A percentile compares a stretch with the other conserved stretches of the same genome.
phyloP scores from a whole-genome alignment of 2,888 invertebrate species.

The Halocaridina rubra region DNA sequence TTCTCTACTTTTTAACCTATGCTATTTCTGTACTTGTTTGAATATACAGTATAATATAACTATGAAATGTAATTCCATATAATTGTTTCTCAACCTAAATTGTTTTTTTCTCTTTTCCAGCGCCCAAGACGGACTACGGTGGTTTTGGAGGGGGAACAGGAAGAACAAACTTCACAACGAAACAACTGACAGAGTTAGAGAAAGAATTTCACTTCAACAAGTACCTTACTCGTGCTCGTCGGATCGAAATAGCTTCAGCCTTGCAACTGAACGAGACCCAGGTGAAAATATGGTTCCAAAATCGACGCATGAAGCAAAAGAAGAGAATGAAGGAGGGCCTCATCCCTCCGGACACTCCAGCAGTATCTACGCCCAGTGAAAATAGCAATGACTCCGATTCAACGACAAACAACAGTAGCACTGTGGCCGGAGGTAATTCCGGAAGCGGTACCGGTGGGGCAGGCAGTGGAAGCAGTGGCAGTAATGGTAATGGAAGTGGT shows the following conservation, averaged over 20 bases:
- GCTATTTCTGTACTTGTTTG: no score
- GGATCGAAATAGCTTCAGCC: conserved; percentile 97
- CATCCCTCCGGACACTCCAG: conserved; percentile 75
- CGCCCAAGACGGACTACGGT: conserved; percentile 65
- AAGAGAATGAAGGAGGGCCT: conserved; percentile 95
- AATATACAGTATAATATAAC: no score
- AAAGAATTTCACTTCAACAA: conserved; percentile 99
- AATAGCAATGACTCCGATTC: conserved; percentile 63
- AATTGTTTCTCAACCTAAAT: not conserved
- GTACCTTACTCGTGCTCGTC: conserved; percentile 94
- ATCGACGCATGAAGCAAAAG: conserved; percentile 98
- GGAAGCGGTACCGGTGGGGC: not conserved
- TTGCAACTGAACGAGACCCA: conserved; percentile 97
- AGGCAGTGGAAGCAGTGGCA: conserved; percentile 17
- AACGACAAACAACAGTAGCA: conserved; percentile 45
- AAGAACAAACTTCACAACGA: conserved; percentile 98
- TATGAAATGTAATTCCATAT: no score
- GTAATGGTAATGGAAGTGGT: conserved; percentile 1
- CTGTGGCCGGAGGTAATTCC: conserved; percentile 3
- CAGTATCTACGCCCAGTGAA: conserved; percentile 65
- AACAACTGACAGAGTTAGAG: conserved; percentile 97
- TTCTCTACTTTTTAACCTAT: no score
- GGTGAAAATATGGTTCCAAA: conserved; percentile 99
- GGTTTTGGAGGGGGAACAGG: conserved; percentile 77
- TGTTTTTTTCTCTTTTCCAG: conserved; percentile 57